These are phyloP conservation scores for Odobenus rosmarus DNA, from an alignment of 2,113 vertebrate species.

Conservation along the genomic window DNA sequence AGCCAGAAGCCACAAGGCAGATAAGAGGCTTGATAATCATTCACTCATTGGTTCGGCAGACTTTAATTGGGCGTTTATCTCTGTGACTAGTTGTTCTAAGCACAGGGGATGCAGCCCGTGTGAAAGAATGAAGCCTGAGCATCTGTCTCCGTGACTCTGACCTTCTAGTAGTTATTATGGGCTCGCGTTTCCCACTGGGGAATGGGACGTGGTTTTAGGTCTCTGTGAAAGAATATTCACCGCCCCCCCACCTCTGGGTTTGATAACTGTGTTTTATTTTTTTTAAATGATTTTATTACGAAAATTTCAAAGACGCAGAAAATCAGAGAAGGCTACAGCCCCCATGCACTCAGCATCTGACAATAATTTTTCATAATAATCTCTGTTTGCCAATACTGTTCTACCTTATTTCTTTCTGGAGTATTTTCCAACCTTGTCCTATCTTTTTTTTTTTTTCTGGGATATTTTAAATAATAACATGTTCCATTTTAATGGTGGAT, in stretches of 20 bases:
- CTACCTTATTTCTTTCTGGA: neutral
- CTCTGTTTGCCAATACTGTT: neutral
- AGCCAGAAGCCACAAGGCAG: neutral
- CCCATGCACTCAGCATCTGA: neutral
- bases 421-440: neutral
- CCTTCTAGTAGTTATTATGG: neutral
- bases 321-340: neutral
- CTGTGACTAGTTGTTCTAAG: neutral
- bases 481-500: neutral
- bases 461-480: neutral
- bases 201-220: neutral
- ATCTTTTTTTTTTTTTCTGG: neutral
- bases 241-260: neutral
- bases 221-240: neutral
- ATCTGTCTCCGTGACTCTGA: neutral
- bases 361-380: neutral
- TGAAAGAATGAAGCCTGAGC: neutral
- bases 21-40: neutral
- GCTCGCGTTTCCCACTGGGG: neutral
- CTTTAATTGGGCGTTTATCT: neutral
- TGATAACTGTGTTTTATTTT: neutral
- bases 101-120: neutral
- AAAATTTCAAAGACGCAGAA: neutral
- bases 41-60: neutral
- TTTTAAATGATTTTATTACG: neutral